Conservation (phyloP, 2,888 invertebrate genomes). For the Biston stratarius region DNA sequence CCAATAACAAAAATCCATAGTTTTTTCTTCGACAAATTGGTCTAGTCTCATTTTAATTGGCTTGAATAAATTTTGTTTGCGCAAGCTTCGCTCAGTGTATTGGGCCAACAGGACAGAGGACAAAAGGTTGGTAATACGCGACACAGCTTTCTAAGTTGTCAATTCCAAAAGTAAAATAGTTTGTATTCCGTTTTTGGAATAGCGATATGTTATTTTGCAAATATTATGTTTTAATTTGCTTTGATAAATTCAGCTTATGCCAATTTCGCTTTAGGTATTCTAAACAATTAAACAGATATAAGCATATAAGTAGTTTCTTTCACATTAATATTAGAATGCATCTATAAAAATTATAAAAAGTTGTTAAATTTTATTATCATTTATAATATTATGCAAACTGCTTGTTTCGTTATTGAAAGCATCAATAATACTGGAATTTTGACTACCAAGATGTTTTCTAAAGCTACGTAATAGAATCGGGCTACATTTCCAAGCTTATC, state of each 20-base stretch:
- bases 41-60: constrained; percentile 80
- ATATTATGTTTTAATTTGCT: not conserved
- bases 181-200: not conserved
- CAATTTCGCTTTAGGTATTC: not conserved
- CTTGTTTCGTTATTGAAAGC: no score
- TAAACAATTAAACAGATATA: no score
- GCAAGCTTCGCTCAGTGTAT: constrained; percentile 83
- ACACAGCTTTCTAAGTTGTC: constrained; percentile 25
- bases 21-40: constrained; percentile 37
- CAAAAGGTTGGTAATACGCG: constrained; percentile 70
- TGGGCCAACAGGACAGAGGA: constrained; percentile 81
- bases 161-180: constrained; percentile 4
- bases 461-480: no score
- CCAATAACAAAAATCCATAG: not conserved
- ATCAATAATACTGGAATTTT: no score
- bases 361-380: not conserved
- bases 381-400: not conserved
- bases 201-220: constrained; percentile 1
- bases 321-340: no score
- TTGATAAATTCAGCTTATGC: not conserved
- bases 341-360: not conserved
- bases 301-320: no score
- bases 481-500: no score
- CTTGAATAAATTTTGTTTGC: constrained; percentile 84
- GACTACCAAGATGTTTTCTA: no score